Conservation (phyloP, 1,140 invertebrate genomes). For the Microvelia longipes region DNA sequence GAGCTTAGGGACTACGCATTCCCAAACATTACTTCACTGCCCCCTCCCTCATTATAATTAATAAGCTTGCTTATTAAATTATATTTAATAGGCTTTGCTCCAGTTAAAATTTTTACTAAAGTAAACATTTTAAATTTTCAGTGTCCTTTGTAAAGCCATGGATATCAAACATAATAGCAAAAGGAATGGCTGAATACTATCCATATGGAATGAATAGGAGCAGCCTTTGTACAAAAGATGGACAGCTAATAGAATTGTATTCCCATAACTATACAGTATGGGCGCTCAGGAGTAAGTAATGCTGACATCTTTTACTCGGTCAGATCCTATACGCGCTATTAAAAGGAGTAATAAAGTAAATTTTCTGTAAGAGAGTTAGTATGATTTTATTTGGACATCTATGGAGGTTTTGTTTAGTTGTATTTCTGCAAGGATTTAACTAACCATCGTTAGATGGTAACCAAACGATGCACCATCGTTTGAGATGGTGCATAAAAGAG, state of each 20-base stretch:
- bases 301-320: too few species aligned
- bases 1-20: too few species aligned
- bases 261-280: neutral
- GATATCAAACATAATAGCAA: neutral
- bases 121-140: too few species aligned
- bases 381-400: neutral
- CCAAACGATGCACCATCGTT: too few species aligned
- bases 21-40: too few species aligned
- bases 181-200: neutral
- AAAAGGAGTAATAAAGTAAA: neutral
- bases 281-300: neutral
- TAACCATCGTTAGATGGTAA: neutral
- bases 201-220: neutral
- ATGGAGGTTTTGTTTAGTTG: neutral
- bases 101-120: too few species aligned
- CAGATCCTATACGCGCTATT: too few species aligned
- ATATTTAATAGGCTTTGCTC: too few species aligned
- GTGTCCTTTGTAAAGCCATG: neutral
- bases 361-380: neutral
- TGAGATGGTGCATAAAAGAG: too few species aligned
- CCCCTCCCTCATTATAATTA: too few species aligned
- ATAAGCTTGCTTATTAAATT: too few species aligned
- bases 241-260: neutral
- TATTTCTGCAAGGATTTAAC: neutral
- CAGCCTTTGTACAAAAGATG: neutral